Evolutionary conservation across 2,888 invertebrate genomes (phyloP).

Genomic region (Stenoptilia bipunctidactyla): DNA sequence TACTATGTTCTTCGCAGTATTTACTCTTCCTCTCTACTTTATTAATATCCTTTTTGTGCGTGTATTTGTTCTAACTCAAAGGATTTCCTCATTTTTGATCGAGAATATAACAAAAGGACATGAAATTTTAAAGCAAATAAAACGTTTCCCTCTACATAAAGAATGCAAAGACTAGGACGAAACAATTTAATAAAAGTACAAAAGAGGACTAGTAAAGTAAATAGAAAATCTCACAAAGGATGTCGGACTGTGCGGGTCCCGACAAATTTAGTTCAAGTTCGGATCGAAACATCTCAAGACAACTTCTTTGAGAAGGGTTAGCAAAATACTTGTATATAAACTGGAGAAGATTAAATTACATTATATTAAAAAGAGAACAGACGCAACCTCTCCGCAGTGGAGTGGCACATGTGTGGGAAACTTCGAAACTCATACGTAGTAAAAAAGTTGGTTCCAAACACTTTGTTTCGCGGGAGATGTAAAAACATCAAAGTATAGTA

Average conservation of each 20-base stretch:
- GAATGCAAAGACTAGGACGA: conserved; percentile 22
- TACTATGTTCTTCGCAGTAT: too few species aligned
- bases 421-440: neutral
- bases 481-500: too few species aligned
- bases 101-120: too few species aligned
- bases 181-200: conserved; percentile 55
- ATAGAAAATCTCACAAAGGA: conserved; percentile 55
- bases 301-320: conserved; percentile 61
- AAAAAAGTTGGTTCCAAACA: neutral
- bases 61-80: too few species aligned
- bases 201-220: conserved; percentile 52
- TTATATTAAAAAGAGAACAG: conserved; percentile 35
- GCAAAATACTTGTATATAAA: conserved; percentile 37
- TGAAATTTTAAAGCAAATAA: neutral
- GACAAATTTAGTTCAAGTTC: conserved; percentile 61
- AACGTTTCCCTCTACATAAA: neutral
- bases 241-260: conserved; percentile 55
- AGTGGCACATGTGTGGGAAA: conserved; percentile 16
- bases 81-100: too few species aligned
- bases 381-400: conserved; percentile 24
- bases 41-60: too few species aligned
- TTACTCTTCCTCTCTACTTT: too few species aligned
- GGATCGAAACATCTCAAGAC: conserved; percentile 40
- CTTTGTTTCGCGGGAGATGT: too few species aligned
- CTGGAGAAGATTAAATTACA: conserved; percentile 52